Evolutionary conservation across 2,888 invertebrate species (phyloP), one percentile per base, ranked within the genome.

Genomic region (Sycophila texana): DNA sequence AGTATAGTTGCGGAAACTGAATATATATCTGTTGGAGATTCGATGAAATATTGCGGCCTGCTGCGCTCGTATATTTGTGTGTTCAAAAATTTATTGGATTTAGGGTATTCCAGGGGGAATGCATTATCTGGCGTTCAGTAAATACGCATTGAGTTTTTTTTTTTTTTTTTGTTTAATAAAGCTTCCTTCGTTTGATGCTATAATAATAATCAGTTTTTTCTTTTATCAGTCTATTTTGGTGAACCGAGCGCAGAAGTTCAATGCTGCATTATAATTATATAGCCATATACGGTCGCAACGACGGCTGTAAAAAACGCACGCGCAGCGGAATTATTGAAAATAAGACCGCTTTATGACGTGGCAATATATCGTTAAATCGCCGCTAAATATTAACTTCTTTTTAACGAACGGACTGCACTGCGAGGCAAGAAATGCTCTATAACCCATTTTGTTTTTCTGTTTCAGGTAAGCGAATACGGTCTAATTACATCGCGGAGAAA

Each of bases 381-480:
- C n/a, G n/a, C 53, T n/a, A n/a, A 53, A n/a, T 53, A 53, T n/a
- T 53, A 4, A n/a, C 53, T 53, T n/a, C 51, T n/a, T n/a, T n/a
- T 13, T 53, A 53, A 2, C 14, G 20, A 4, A 22, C 22, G 12
- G 26, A 22, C 20, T 26, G 26, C 1, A 12, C 14, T n/a, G 4
- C 51, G n/a, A 1, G 26, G 10, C n/a, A 71, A 58, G 53, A 65
- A 63, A 30, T 65, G 10, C 66, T 68, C 20, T 0, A 49, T 30
- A n/a, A n/a, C 61, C 58, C 7, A 67, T 26, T 61, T 80, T 71
- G 76, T 77, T 83, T 83, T 77, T 84, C 61, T 85, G 84, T 87
- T 86, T 14, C 84, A 86, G 86, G 85, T 85, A 82, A 86, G 84
- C 82, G 51, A 79, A 73, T 55, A 18, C 39, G 67, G n/a, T 67